These are phyloP conservation scores for Homarus gammarus DNA, from an alignment of 2,888 invertebrate genomes.

Conservation along the genomic window DNA sequence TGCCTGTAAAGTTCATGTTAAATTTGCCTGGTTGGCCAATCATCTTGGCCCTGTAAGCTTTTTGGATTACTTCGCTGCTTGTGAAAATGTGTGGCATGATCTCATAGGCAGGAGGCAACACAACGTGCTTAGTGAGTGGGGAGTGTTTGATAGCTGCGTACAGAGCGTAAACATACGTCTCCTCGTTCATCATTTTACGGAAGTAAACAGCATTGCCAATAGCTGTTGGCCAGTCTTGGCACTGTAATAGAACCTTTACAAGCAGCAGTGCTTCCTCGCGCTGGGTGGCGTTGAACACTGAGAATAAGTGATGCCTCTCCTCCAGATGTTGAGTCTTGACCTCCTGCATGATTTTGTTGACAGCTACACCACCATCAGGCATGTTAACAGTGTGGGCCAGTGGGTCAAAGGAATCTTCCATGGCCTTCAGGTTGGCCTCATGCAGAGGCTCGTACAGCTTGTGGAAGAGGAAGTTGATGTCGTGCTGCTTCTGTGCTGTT, in stretches of 20 bases:
- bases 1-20: slow-evolving; percentile 77
- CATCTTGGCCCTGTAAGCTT: slow-evolving; percentile 78
- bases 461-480: slow-evolving; percentile 46
- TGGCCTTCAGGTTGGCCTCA: background rate
- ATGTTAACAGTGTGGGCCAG: slow-evolving; percentile 83
- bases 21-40: slow-evolving; percentile 76
- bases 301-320: slow-evolving; percentile 82
- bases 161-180: slow-evolving; percentile 84
- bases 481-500: slow-evolving; percentile 50
- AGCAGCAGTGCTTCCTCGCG: slow-evolving; percentile 84
- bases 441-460: slow-evolving; percentile 52
- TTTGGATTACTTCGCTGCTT: slow-evolving; percentile 83
- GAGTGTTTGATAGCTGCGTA: slow-evolving; percentile 82
- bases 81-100: slow-evolving; percentile 84
- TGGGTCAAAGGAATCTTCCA: slow-evolving; percentile 81
- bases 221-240: slow-evolving; percentile 86
- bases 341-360: slow-evolving; percentile 82
- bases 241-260: slow-evolving; percentile 85
- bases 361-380: slow-evolving; percentile 82
- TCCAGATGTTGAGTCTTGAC: slow-evolving; percentile 83
- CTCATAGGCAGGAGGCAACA: slow-evolving; percentile 85
- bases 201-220: slow-evolving; percentile 85
- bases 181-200: slow-evolving; percentile 84
- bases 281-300: slow-evolving; percentile 83
- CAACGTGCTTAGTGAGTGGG: slow-evolving; percentile 80